A percentile compares a stretch with the other conserved stretches of the same genome.
These are phyloP conservation scores for Craniophora ligustri DNA, from an alignment of 2,888 invertebrate species.

Conservation along the genomic window DNA sequence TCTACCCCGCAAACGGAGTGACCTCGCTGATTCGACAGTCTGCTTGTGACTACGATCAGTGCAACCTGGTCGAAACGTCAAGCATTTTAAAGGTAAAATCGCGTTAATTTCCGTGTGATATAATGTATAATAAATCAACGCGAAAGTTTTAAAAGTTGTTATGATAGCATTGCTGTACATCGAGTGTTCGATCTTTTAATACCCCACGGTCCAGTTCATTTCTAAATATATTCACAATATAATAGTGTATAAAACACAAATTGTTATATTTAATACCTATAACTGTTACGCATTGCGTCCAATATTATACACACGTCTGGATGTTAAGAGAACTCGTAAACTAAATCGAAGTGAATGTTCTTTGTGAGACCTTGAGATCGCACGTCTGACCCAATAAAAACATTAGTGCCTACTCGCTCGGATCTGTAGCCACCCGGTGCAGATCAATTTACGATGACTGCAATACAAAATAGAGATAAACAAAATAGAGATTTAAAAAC, in stretches of 20 bases:
- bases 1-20: too few relatives aligned
- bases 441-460: conserved; percentile 41
- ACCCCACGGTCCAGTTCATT: too few relatives aligned
- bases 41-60: too few relatives aligned
- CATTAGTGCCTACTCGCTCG: conserved; percentile 37
- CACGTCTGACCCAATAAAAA: conserved; percentile 54
- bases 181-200: too few relatives aligned
- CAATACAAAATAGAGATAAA: too few relatives aligned
- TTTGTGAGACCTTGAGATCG: conserved; percentile 63
- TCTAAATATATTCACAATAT: neutral
- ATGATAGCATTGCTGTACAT: too few relatives aligned
- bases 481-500: conserved; percentile 31
- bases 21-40: too few relatives aligned
- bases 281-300: conserved; percentile 72
- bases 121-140: too few relatives aligned
- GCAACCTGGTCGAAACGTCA: too few relatives aligned
- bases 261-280: conserved; percentile 27
- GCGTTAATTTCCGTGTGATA: too few relatives aligned
- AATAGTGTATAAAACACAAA: neutral
- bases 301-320: conserved; percentile 59
- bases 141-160: too few relatives aligned
- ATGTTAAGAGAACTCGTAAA: conserved; percentile 63
- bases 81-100: too few relatives aligned
- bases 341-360: conserved; percentile 61
- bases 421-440: conserved; percentile 22